Percentiles rank a stretch among this genome's conserved stretches.
phyloP scores from a whole-genome alignment of 2,113 vertebrate genomes.

The Lampris megalopsis region DNA sequence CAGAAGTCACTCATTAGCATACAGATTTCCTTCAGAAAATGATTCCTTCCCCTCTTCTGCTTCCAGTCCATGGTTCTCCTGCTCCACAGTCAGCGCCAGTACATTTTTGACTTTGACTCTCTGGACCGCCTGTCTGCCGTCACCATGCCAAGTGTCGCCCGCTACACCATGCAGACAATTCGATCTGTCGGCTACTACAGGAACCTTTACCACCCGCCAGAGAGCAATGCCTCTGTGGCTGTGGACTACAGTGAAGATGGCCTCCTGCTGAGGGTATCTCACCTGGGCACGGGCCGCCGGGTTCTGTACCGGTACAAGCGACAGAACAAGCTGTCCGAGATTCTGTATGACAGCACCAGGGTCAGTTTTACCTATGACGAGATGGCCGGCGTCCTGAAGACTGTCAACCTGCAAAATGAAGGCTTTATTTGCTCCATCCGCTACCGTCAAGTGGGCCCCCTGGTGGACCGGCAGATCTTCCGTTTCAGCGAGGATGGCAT shows the following conservation, averaged over 20 bases:
- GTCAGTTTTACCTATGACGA: conserved; percentile 99
- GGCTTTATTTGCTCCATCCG: conserved; percentile 98
- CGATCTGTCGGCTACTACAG: conserved; percentile 98
- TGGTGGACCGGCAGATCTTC: conserved; percentile 98
- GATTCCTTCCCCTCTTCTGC: conserved; percentile 51
- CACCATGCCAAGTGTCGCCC: conserved; percentile 97
- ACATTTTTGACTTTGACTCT: conserved; percentile 96
- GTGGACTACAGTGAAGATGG: conserved; percentile 98
- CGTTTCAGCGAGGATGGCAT: conserved; percentile 98
- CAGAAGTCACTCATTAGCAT: too few species aligned
- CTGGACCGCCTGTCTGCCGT: conserved; percentile 93
- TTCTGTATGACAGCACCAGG: conserved; percentile 95
- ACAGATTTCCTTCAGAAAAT: conserved; percentile 18
- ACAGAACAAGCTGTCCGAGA: conserved; percentile 94
- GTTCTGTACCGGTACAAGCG: conserved; percentile 94
- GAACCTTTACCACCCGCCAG: conserved; percentile 96
- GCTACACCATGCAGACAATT: conserved; percentile 97
- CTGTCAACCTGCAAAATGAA: conserved; percentile 96
- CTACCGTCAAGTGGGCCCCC: conserved; percentile 94
- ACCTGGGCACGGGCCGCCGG: conserved; percentile 93
- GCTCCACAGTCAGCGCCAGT: conserved; percentile 97
- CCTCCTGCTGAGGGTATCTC: conserved; percentile 90
- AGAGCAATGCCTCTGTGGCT: conserved; percentile 96
- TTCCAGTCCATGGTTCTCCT: conserved; percentile 96
- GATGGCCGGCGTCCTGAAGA: conserved; percentile 95